Conservation (phyloP, 1,140 invertebrate species). For the Leptoteleia sp. region DNA sequence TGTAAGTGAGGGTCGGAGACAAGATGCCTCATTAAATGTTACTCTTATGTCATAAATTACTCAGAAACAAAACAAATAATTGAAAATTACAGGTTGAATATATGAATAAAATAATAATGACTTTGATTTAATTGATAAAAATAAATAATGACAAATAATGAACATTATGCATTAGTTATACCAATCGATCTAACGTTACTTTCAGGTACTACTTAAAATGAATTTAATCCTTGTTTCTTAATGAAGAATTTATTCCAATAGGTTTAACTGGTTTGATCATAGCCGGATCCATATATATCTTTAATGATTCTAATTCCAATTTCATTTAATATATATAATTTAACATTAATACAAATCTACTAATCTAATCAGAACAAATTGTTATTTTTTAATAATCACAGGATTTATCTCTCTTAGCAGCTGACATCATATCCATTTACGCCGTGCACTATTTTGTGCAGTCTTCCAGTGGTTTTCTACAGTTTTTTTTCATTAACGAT, state of each 20-base stretch:
- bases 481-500: constrained; percentile 53
- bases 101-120: constrained; percentile 21
- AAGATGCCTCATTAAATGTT: constrained; percentile 7
- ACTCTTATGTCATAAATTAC: constrained; percentile 21
- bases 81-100: constrained; percentile 48
- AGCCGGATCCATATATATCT: constrained; percentile 73
- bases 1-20: constrained; percentile 24
- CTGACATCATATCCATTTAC: constrained; percentile 79
- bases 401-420: constrained; percentile 80
- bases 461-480: constrained; percentile 79
- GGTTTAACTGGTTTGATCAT: constrained; percentile 78
- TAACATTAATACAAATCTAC: constrained; percentile 67
- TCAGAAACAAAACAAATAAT: constrained; percentile 23
- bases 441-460: constrained; percentile 77
- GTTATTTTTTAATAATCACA: constrained; percentile 80
- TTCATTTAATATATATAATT: constrained; percentile 71
- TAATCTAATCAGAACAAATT: constrained; percentile 78
- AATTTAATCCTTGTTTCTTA: constrained; percentile 74
- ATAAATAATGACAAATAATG: constrained; percentile 30
- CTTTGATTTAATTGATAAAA: constrained; percentile 28
- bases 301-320: constrained; percentile 71
- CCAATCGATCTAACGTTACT: constrained; percentile 79
- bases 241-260: constrained; percentile 81
- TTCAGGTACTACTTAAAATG: constrained; percentile 79
- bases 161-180: constrained; percentile 61